These are phyloP conservation scores for Drosophila bifasciata DNA, from an alignment of 1,140 invertebrate genomes.

Conservation along the genomic window DNA sequence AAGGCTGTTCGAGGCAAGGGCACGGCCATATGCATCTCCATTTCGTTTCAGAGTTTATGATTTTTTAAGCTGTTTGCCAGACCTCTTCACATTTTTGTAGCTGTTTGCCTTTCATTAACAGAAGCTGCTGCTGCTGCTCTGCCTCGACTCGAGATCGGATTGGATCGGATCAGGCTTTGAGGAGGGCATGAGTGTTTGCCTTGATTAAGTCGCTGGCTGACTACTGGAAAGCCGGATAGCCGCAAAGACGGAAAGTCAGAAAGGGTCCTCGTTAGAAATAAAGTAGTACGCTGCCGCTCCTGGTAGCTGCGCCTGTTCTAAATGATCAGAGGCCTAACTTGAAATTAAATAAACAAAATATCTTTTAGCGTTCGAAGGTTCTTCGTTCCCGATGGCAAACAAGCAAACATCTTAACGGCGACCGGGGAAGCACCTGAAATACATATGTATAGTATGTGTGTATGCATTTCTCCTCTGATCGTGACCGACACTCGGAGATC, in stretches of 20 bases:
- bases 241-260: conserved; percentile 14
- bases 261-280: conserved; percentile 64
- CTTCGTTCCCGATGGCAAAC: conserved; percentile 48
- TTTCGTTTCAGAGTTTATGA: conserved; percentile 62
- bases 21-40: conserved; percentile 13
- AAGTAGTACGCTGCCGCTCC: conserved; percentile 55
- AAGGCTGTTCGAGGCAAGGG: conserved; percentile 6
- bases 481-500: conserved; percentile 61
- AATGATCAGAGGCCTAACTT: conserved; percentile 33
- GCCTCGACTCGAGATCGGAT: conserved; percentile 20
- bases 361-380: conserved; percentile 60
- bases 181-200: conserved; percentile 48
- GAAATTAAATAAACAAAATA: conserved; percentile 73
- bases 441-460: no score
- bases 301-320: conserved; percentile 27
- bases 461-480: conserved; percentile 56
- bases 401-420: conserved; percentile 66
- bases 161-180: conserved; percentile 11
- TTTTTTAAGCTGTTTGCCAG: conserved; percentile 79
- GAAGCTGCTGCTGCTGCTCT: conserved; percentile 42
- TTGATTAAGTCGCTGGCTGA: conserved; percentile 68
- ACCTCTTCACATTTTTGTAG: conserved; percentile 67
- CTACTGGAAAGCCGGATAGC: conserved; percentile 49
- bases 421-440: conserved; percentile 63
- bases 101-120: conserved; percentile 79